A percentile compares a stretch with the other conserved stretches of the same genome.
Conservation (phyloP, 2,797 vertebrate species). For the Gobio occitaniae region DNA sequence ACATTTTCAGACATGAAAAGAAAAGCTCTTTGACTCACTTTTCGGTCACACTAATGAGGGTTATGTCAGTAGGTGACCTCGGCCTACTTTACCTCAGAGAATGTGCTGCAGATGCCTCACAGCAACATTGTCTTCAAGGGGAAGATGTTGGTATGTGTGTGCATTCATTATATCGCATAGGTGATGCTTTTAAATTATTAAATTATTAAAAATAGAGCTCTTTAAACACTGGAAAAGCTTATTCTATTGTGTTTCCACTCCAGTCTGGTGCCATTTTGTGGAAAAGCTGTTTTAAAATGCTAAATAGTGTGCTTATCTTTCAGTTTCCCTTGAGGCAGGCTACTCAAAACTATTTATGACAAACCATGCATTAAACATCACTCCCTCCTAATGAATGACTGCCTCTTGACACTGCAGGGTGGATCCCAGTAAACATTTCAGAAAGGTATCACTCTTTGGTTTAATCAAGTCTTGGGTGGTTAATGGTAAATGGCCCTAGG, state of each 20-base stretch:
- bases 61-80: conserved; percentile 51
- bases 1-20: conserved; percentile 56
- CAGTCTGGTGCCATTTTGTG: neutral
- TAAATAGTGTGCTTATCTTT: conserved; percentile 40
- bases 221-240: neutral
- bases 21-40: conserved; percentile 47
- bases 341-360: conserved; percentile 28
- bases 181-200: neutral
- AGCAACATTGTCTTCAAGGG: neutral
- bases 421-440: conserved; percentile 33
- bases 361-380: conserved; percentile 43
- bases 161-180: neutral
- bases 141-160: neutral
- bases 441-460: conserved; percentile 41
- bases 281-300: conserved; percentile 20
- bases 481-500: conserved; percentile 14
- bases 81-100: conserved; percentile 35
- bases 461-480: conserved; percentile 43
- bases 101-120: conserved; percentile 12
- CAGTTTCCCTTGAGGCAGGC: conserved; percentile 21
- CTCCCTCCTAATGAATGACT: conserved; percentile 18
- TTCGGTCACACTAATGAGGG: conserved; percentile 56
- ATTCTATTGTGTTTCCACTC: neutral
- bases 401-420: conserved; percentile 15
- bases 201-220: neutral